Conservation (phyloP, 1,140 invertebrate genomes). For the Pseudomyrmex pallidus region DNA sequence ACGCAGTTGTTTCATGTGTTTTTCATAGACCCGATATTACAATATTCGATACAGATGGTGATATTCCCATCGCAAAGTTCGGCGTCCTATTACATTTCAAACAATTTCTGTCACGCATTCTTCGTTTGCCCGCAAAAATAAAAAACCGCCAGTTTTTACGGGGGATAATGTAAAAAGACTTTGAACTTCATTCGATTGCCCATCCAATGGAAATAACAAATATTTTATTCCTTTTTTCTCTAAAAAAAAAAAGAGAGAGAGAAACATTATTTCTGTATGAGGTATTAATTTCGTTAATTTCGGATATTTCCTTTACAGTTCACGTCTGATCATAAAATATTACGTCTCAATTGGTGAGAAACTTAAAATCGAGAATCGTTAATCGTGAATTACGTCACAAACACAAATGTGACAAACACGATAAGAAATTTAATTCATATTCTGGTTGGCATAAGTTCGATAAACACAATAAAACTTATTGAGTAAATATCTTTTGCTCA, state of each 20-base stretch:
- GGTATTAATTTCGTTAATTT: conserved; percentile 36
- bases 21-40: conserved; percentile 10
- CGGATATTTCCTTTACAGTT: conserved; percentile 10
- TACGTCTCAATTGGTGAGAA: conserved; percentile 12
- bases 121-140: background rate
- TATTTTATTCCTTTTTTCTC: conserved; percentile 29
- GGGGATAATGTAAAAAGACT: conserved; percentile 2
- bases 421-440: too few species aligned
- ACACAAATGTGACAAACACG: too few species aligned
- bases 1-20: background rate
- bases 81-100: background rate
- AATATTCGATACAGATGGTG: conserved; percentile 24
- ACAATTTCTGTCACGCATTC: background rate
- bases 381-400: background rate
- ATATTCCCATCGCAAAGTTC: background rate
- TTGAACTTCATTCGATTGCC: conserved; percentile 28
- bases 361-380: conserved; percentile 1
- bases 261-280: conserved; percentile 28
- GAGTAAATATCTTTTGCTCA: too few species aligned
- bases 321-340: conserved; percentile 37
- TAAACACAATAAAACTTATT: too few species aligned
- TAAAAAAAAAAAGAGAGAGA: too few species aligned
- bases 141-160: conserved; percentile 17
- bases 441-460: too few species aligned
- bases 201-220: conserved; percentile 1